phyloP scores from a whole-genome alignment of 2,113 vertebrate genomes.

The Tyto alba region DNA sequence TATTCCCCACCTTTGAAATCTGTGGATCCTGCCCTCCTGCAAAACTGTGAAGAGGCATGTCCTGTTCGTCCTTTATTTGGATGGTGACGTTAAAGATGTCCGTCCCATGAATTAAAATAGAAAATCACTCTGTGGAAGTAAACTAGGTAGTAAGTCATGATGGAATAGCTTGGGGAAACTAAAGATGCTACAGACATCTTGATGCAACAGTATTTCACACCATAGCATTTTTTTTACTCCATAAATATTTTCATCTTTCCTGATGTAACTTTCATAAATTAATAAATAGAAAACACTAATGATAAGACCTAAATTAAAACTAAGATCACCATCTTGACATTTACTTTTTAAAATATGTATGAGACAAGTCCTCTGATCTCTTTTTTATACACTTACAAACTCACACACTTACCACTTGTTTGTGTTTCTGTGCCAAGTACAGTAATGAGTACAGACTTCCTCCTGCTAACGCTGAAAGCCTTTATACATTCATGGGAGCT shows the following conservation, averaged over 20 bases:
- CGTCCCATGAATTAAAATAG: neutral
- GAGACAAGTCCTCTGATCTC: slow-evolving; percentile 35
- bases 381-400: neutral
- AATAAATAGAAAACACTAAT: slow-evolving; percentile 36
- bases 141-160: neutral
- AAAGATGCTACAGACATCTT: neutral
- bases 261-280: slow-evolving; percentile 42
- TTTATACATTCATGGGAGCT: neutral
- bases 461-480: neutral
- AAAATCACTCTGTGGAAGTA: neutral
- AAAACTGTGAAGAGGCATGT: neutral
- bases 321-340: slow-evolving; percentile 17
- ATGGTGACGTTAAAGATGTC: neutral
- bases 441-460: neutral
- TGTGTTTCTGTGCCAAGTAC: neutral
- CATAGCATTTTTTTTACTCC: neutral
- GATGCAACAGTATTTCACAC: neutral
- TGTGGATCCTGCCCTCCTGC: neutral
- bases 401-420: neutral
- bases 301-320: slow-evolving; percentile 27
- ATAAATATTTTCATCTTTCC: slow-evolving; percentile 40
- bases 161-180: neutral
- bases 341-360: slow-evolving; percentile 45
- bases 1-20: neutral
- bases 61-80: neutral